These are phyloP conservation scores for Apamea sordens DNA, from an alignment of 2,888 invertebrate genomes.

Conservation along the genomic window DNA sequence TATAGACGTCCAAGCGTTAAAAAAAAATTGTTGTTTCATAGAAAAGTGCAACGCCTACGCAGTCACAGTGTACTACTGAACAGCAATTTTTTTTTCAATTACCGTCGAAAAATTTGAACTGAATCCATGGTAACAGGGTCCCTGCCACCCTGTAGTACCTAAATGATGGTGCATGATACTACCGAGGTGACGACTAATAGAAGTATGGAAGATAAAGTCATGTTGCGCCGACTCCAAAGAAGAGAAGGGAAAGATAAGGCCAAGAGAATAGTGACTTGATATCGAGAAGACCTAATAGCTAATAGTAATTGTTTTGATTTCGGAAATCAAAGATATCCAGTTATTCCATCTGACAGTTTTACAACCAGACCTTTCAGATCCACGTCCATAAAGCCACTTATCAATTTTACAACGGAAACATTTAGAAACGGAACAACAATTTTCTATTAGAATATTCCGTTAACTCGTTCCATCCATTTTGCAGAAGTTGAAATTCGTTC, in stretches of 20 bases:
- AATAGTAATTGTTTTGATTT: not conserved
- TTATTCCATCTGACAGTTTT: not conserved
- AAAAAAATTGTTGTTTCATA: no score
- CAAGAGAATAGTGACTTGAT: not conserved
- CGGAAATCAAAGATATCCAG: not conserved
- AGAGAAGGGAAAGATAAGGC: not conserved
- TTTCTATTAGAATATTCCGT: slow-evolving; percentile 25
- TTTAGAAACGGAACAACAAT: slow-evolving; percentile 32
- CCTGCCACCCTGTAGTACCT: not conserved
- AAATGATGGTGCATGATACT: not conserved
- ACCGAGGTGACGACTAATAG: not conserved
- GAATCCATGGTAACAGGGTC: not conserved
- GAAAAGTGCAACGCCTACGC: no score
- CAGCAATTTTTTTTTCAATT: not conserved
- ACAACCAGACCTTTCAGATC: not conserved
- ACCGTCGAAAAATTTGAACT: not conserved
- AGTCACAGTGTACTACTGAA: not conserved
- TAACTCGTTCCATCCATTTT: slow-evolving; percentile 27
- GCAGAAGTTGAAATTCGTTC: slow-evolving; percentile 52
- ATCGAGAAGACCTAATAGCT: not conserved
- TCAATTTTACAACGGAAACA: slow-evolving; percentile 10
- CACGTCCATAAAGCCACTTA: not conserved
- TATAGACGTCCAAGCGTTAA: no score
- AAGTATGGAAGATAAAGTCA: not conserved
- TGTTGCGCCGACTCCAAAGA: no score